These are phyloP conservation scores for Rattus rattus DNA, from an alignment of 2,113 vertebrate genomes.

Conservation along the genomic window DNA sequence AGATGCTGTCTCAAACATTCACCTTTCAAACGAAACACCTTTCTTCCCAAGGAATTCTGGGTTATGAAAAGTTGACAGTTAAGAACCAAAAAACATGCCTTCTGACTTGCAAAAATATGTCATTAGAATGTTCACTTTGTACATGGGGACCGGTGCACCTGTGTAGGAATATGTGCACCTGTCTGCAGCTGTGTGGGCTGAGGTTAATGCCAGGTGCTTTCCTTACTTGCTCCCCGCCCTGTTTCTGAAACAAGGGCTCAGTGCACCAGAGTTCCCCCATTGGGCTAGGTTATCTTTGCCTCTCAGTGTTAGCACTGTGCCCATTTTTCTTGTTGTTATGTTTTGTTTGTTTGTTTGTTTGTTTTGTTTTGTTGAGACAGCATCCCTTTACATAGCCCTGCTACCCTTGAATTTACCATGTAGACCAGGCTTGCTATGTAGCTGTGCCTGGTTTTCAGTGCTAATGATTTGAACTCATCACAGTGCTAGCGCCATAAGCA, in stretches of 20 bases:
- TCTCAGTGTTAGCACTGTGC: background rate
- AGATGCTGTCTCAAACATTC: background rate
- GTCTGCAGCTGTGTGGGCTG: too few species aligned
- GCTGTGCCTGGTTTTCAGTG: background rate
- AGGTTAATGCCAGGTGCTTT: too few species aligned
- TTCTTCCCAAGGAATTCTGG: background rate
- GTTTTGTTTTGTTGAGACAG: background rate
- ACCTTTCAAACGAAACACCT: background rate
- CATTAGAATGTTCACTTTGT: background rate
- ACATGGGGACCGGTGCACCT: too few species aligned
- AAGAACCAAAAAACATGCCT: background rate
- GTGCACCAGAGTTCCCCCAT: background rate
- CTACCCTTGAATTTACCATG: background rate
- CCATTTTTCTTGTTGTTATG: background rate
- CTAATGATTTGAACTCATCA: background rate
- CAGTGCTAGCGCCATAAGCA: background rate
- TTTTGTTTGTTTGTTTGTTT: background rate
- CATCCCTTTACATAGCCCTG: background rate
- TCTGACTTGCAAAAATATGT: conserved; percentile 1
- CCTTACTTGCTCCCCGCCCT: background rate
- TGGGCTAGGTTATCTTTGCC: background rate
- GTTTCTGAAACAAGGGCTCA: background rate
- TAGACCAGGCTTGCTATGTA: background rate
- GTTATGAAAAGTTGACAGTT: too few species aligned
- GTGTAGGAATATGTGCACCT: background rate